Percentiles rank a stretch among this genome's conserved stretches.
phyloP scores from a whole-genome alignment of 1,140 invertebrate genomes.

The Bombus balteatus region DNA sequence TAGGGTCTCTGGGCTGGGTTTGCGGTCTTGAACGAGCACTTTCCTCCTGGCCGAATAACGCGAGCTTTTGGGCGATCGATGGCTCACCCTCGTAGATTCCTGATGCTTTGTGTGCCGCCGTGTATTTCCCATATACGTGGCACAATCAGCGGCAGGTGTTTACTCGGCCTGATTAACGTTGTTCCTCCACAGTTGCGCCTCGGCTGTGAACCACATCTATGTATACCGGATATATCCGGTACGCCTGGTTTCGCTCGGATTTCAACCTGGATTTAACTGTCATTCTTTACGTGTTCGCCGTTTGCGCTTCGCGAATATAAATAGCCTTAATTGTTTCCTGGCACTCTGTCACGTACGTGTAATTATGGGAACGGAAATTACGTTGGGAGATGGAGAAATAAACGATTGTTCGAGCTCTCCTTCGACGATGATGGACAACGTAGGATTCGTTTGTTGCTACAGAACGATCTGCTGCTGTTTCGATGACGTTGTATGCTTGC shows the following conservation, averaged over 20 bases:
- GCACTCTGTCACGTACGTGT: neutral
- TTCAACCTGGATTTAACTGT: constrained; percentile 42
- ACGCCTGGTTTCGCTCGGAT: constrained; percentile 18
- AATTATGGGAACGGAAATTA: constrained; percentile 14
- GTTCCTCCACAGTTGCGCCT: constrained; percentile 57
- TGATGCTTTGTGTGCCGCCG: constrained; percentile 57
- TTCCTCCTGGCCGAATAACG: constrained; percentile 63
- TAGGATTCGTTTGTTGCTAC: neutral
- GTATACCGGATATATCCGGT: constrained; percentile 36
- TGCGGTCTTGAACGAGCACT: constrained; percentile 58
- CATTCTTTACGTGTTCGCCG: neutral
- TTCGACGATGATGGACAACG: neutral
- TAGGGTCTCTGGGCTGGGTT: constrained; percentile 29
- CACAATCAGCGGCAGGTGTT: constrained; percentile 76
- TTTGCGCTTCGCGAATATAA: constrained; percentile 25
- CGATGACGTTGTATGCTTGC: too few species aligned
- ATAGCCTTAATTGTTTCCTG: constrained; percentile 20
- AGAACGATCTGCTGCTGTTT: neutral
- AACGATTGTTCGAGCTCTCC: neutral
- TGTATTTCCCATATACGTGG: constrained; percentile 69
- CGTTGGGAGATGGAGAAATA: neutral
- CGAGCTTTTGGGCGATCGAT: constrained; percentile 70
- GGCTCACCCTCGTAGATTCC: constrained; percentile 63
- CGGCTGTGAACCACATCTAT: constrained; percentile 49
- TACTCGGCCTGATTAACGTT: constrained; percentile 76